These are phyloP conservation scores for Linnaemya vulpina DNA, from an alignment of 2,888 invertebrate species.

Conservation along the genomic window DNA sequence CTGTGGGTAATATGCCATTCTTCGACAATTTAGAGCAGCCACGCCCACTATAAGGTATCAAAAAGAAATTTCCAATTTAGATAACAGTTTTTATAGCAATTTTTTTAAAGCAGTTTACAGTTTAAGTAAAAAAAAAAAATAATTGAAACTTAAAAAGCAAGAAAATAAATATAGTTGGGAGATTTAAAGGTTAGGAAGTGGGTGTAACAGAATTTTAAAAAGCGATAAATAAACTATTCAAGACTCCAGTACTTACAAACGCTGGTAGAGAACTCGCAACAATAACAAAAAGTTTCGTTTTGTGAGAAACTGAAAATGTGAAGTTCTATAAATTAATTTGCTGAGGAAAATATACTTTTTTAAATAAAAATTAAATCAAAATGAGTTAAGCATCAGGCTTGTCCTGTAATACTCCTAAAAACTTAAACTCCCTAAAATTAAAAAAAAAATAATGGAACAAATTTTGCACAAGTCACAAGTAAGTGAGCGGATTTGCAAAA, in stretches of 20 bases:
- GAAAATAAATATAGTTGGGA: neutral
- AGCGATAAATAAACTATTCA: neutral
- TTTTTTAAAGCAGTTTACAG: neutral
- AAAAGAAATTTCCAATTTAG: constrained; percentile 50
- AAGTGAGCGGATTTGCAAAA: too few relatives aligned
- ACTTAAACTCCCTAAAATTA: too few relatives aligned
- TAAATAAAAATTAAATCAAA: too few relatives aligned
- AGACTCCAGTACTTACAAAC: too few relatives aligned
- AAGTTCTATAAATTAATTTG: too few relatives aligned
- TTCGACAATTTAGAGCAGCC: constrained; percentile 46
- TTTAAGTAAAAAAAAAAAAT: neutral
- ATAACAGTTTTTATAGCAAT: constrained; percentile 14
- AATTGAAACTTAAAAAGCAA: neutral
- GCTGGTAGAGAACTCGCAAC: neutral
- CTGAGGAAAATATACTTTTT: too few relatives aligned
- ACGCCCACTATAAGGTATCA: constrained; percentile 56
- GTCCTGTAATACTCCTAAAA: too few relatives aligned
- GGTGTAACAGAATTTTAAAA: neutral
- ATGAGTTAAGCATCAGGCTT: too few relatives aligned
- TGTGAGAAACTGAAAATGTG: too few relatives aligned
- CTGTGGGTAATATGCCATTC: constrained; percentile 58
- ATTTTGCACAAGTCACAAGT: too few relatives aligned
- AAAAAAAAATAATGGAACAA: too few relatives aligned
- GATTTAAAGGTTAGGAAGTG: neutral
- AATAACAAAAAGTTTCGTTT: too few relatives aligned